These are phyloP conservation scores for Crotalus horridus DNA, from an alignment of 2,113 vertebrate species.

Conservation along the genomic window DNA sequence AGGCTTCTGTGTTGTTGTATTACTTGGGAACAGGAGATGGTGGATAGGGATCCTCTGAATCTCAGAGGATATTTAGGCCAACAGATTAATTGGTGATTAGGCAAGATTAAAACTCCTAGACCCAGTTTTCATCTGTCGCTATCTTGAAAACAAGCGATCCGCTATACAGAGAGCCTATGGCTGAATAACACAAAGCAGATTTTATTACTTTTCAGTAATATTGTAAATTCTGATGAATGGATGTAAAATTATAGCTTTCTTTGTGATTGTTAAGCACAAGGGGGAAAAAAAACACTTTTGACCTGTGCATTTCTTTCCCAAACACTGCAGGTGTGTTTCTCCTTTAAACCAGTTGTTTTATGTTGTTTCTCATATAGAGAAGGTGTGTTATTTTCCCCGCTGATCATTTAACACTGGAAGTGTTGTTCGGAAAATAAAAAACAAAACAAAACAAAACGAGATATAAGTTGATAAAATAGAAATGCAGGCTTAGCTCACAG, in stretches of 20 bases:
- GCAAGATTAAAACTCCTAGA: neutral
- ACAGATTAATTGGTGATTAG: neutral
- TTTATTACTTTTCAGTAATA: slow-evolving; percentile 49
- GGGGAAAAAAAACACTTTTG: slow-evolving; percentile 1
- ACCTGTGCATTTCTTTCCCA: slow-evolving; percentile 38
- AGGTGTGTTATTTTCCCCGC: slow-evolving; percentile 13
- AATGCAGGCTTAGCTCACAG: slow-evolving; percentile 45
- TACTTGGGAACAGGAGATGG: neutral
- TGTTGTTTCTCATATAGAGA: too few relatives aligned
- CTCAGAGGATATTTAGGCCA: neutral
- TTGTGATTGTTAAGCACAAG: slow-evolving; percentile 48
- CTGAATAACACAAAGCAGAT: slow-evolving; percentile 40
- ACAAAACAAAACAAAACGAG: neutral
- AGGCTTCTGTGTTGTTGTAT: neutral
- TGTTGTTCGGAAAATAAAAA: neutral
- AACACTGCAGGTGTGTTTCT: slow-evolving; percentile 21
- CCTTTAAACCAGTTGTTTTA: slow-evolving; percentile 21
- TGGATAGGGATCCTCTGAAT: neutral
- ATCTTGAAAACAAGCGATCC: neutral
- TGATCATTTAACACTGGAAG: slow-evolving; percentile 19
- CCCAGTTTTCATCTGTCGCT: neutral
- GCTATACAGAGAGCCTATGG: slow-evolving; percentile 50
- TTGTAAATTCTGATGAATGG: slow-evolving; percentile 42
- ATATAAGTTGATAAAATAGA: slow-evolving; percentile 28
- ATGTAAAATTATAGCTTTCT: slow-evolving; percentile 60